Percentiles rank a stretch among this genome's conserved stretches.
Evolutionary conservation across 1,140 invertebrate genomes (phyloP).

Genomic region (Rhynchophorus ferrugineus): DNA sequence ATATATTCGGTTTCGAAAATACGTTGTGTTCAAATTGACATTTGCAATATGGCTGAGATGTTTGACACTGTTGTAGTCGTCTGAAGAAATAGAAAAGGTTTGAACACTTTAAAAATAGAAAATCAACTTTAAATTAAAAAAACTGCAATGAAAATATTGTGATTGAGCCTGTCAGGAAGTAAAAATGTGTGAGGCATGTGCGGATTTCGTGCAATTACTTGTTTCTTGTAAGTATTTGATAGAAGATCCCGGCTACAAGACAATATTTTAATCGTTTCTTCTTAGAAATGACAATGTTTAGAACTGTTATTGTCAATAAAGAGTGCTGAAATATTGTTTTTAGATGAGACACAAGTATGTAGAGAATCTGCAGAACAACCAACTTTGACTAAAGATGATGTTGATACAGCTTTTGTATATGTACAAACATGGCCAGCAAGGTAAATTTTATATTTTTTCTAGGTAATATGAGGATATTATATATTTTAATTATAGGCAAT

Average conservation of each 20-base stretch:
- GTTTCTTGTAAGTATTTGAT: constrained; percentile 66
- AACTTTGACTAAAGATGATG: constrained; percentile 34
- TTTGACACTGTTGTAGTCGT: neutral
- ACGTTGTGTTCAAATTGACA: neutral
- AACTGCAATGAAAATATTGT: neutral
- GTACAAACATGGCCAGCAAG: constrained; percentile 40
- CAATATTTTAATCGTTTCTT: constrained; percentile 7
- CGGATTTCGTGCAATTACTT: constrained; percentile 68
- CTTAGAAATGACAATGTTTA: constrained; percentile 11
- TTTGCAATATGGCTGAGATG: neutral
- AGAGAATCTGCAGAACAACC: constrained; percentile 36
- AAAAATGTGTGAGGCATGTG: constrained; percentile 70
- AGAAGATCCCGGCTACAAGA: too few relatives aligned
- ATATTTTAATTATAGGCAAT: constrained; percentile 61
- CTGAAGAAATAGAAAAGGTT: neutral
- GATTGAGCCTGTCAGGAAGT: neutral
- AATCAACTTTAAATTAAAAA: neutral
- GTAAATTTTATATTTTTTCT: constrained; percentile 21
- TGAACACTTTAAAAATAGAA: neutral
- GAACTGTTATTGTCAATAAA: constrained; percentile 4
- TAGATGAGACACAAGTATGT: constrained; percentile 38
- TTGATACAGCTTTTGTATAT: constrained; percentile 36
- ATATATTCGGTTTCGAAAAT: too few relatives aligned
- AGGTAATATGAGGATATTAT: constrained; percentile 9
- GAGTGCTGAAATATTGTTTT: constrained; percentile 16